These are phyloP conservation scores for Anolis carolinensis DNA, from an alignment of 2,113 vertebrate genomes.

Conservation along the genomic window DNA sequence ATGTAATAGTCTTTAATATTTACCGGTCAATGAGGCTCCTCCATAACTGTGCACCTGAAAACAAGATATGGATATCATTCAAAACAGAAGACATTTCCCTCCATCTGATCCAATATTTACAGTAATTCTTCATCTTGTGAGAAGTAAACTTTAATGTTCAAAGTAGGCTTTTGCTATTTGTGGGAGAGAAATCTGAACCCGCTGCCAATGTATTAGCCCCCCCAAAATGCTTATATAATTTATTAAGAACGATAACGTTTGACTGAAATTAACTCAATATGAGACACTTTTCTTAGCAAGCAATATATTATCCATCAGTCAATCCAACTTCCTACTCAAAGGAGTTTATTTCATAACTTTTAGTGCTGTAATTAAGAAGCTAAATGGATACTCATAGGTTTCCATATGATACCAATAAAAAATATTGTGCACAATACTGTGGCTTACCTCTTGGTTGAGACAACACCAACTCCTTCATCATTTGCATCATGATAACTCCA, in stretches of 20 bases:
- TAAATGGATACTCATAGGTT: neutral
- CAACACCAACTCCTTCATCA: conserved; percentile 78
- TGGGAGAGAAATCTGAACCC: neutral
- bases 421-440: neutral
- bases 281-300: neutral
- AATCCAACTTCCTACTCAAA: neutral
- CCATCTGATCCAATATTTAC: neutral
- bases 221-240: neutral
- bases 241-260: neutral
- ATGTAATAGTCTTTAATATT: conserved; percentile 32
- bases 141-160: neutral
- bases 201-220: neutral
- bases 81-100: neutral
- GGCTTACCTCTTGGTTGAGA: conserved; percentile 83
- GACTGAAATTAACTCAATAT: neutral
- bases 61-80: conserved; percentile 20
- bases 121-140: neutral
- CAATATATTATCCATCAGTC: neutral
- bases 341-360: neutral
- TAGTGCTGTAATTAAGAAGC: neutral
- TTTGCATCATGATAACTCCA: conserved; percentile 78
- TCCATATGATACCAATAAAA: neutral
- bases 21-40: conserved; percentile 86
- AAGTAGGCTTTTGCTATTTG: neutral
- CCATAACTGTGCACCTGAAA: conserved; percentile 84